Conservation (phyloP, 2,888 invertebrate species). For the Pyrrhosoma nymphula region DNA sequence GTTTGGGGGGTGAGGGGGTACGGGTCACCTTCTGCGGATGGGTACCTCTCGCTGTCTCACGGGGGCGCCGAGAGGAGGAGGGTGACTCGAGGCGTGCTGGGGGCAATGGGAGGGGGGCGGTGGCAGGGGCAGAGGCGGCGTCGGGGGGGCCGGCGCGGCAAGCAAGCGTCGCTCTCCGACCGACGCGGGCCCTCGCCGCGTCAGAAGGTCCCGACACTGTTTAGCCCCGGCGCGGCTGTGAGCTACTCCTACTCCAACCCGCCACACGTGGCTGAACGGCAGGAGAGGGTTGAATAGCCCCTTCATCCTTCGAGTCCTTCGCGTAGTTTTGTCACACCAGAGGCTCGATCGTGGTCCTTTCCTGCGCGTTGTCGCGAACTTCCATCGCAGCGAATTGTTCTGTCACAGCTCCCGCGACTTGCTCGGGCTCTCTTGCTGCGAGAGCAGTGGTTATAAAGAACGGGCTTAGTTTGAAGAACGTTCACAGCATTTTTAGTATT, state of each 20-base stretch:
- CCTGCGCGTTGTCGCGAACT: too few relatives aligned
- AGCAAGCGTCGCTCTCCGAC: not conserved
- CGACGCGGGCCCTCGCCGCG: not conserved
- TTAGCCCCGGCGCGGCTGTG: slow-evolving; percentile 28
- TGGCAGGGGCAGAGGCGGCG: not conserved
- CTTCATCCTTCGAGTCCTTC: too few relatives aligned
- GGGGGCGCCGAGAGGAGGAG: not conserved
- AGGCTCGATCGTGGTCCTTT: too few relatives aligned
- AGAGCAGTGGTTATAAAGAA: too few relatives aligned
- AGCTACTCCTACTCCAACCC: not conserved
- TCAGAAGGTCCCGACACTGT: slow-evolving; percentile 63
- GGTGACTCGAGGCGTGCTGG: not conserved
- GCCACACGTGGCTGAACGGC: too few relatives aligned
- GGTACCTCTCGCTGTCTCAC: slow-evolving; percentile 3
- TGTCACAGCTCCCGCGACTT: too few relatives aligned
- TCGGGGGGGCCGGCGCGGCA: not conserved
- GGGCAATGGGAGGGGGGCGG: not conserved
- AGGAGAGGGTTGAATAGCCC: too few relatives aligned
- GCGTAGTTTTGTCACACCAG: too few relatives aligned
- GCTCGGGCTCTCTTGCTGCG: too few relatives aligned
- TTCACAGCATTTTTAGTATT: too few relatives aligned
- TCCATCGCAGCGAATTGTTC: too few relatives aligned
- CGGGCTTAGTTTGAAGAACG: too few relatives aligned
- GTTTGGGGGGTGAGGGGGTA: not conserved
- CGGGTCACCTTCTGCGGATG: slow-evolving; percentile 15